Evolutionary conservation across 2,113 vertebrate genomes (phyloP).

Genomic region (Leucosticte australis): DNA sequence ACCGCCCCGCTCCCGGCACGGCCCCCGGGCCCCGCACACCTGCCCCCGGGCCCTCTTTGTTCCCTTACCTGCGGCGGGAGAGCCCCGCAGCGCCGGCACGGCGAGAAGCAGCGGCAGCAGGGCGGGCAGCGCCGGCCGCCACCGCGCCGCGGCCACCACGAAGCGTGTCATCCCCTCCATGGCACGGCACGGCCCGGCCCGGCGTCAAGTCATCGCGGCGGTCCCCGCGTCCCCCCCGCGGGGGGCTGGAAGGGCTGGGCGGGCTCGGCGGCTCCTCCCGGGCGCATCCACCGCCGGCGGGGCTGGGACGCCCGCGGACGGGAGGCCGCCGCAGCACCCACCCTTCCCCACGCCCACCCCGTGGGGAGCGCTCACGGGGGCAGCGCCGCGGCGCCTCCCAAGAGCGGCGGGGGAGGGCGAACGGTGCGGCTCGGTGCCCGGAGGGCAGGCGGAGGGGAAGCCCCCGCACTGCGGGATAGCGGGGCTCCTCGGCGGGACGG

Average conservation of each 20-base stretch:
- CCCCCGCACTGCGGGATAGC: background rate
- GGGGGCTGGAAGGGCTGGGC: background rate
- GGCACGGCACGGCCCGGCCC: conserved; percentile 19
- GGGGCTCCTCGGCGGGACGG: background rate
- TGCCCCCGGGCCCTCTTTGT: background rate
- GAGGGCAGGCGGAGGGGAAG: background rate
- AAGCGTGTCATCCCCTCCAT: conserved; percentile 68
- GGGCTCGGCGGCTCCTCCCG: background rate
- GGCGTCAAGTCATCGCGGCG: conserved; percentile 49
- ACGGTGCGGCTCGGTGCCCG: background rate
- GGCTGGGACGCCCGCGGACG: background rate
- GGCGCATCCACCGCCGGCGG: conserved; percentile 2
- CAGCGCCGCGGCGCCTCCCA: background rate
- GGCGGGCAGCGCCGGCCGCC: conserved; percentile 40
- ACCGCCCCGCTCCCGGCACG: background rate
- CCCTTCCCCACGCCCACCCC: background rate
- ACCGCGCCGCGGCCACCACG: conserved; percentile 57
- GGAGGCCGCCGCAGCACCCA: conserved; percentile 3
- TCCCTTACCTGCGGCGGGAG: conserved; percentile 29
- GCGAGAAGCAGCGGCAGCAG: conserved; percentile 46
- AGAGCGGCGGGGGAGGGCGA: background rate
- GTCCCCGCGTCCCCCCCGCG: background rate
- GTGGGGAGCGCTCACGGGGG: background rate
- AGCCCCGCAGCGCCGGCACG: conserved; percentile 37
- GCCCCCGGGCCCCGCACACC: background rate